Evolutionary conservation across 2,113 vertebrate genomes (phyloP).

Genomic region (Poecilia latipinna): DNA sequence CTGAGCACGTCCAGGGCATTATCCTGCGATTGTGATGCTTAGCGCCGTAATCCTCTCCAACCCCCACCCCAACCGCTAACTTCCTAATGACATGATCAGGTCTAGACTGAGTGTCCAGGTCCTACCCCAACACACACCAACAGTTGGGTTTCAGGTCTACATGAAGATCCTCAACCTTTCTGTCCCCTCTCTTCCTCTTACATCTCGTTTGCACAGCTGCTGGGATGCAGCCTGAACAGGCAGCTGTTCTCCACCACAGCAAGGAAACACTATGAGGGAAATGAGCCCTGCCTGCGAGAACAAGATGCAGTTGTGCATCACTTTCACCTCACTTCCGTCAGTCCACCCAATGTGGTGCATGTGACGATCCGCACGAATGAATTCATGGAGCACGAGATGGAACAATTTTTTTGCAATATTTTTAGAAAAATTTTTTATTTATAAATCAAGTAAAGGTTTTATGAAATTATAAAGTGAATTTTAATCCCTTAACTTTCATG

Average conservation of each 20-base stretch:
- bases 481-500: no score
- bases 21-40: constrained; percentile 46
- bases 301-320: constrained; percentile 27
- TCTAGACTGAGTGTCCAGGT: constrained; percentile 5
- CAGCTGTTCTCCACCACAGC: constrained; percentile 61
- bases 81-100: constrained; percentile 24
- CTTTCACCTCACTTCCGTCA: constrained; percentile 48
- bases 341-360: constrained; percentile 22
- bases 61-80: constrained; percentile 17
- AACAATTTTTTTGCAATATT: no score
- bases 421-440: neutral
- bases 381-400: no score
- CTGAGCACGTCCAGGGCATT: constrained; percentile 41
- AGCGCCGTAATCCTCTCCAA: constrained; percentile 17
- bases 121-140: neutral
- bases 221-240: constrained; percentile 54
- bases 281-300: constrained; percentile 65
- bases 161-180: constrained; percentile 30
- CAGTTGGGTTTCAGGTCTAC: constrained; percentile 39
- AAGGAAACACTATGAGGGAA: constrained; percentile 63
- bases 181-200: constrained; percentile 28
- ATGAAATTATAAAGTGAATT: constrained; percentile 10
- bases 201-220: constrained; percentile 77
- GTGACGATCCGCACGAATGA: no score
- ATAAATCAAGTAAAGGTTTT: neutral